Evolutionary conservation across 2,113 vertebrate genomes (phyloP).

Genomic region (Callithrix jacchus): DNA sequence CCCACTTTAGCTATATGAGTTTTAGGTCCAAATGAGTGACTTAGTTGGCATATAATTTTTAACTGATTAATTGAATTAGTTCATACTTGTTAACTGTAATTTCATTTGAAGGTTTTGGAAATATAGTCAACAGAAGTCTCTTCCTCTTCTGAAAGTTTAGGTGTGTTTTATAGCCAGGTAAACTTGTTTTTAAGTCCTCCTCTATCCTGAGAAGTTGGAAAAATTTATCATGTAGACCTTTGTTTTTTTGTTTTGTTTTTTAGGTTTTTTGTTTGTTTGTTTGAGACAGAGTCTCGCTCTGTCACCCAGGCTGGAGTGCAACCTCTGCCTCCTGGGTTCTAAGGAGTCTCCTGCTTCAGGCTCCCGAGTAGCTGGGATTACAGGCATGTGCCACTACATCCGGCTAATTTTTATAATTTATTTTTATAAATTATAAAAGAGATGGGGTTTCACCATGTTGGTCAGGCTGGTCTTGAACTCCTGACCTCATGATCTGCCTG

Average conservation of each 20-base stretch:
- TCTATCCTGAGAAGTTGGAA: not conserved
- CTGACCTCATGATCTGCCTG: no score
- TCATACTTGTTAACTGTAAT: slow-evolving; percentile 33
- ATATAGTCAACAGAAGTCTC: not conserved
- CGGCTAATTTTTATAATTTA: no score
- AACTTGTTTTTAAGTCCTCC: not conserved
- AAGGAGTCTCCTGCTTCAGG: no score
- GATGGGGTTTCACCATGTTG: no score
- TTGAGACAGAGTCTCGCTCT: no score
- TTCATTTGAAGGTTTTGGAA: slow-evolving; percentile 38
- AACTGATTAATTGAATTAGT: slow-evolving; percentile 1
- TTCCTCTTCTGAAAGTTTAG: not conserved
- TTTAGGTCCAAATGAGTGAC: slow-evolving; percentile 7
- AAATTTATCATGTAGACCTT: not conserved
- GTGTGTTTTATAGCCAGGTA: not conserved
- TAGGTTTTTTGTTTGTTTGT: not conserved
- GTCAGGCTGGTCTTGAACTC: no score
- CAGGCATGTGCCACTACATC: no score
- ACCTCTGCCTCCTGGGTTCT: no score
- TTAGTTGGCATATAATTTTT: slow-evolving; percentile 13
- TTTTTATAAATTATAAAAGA: no score
- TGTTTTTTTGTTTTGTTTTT: no score
- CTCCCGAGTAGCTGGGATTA: no score
- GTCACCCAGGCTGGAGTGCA: no score
- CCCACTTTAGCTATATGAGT: not conserved